A percentile compares a stretch with the other conserved stretches of the same genome.
Conservation (phyloP, 2,888 invertebrate species). For the Chydorus sphaericus region DNA sequence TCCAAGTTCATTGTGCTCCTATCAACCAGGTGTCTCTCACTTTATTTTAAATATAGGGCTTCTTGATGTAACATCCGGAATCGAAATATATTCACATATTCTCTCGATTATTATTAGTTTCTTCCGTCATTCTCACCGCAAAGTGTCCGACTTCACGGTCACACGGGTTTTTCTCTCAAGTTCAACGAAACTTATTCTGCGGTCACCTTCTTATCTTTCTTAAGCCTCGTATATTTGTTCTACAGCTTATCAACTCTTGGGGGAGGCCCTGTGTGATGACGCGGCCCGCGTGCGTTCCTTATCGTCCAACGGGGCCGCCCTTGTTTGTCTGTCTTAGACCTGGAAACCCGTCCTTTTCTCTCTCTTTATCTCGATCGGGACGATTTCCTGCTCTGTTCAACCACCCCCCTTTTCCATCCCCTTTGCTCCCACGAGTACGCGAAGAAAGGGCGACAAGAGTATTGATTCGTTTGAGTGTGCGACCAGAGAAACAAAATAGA, state of each 20-base stretch:
- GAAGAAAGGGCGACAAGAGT: not conserved
- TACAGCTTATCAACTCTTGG: no score
- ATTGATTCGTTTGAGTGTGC: no score
- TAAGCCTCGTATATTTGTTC: no score
- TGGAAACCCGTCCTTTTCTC: not conserved
- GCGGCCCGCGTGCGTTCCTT: not conserved
- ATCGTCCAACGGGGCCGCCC: no score
- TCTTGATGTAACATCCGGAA: not conserved
- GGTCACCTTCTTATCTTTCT: no score
- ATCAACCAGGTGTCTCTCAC: not conserved
- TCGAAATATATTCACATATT: not conserved
- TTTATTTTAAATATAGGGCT: not conserved
- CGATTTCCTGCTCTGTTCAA: not conserved
- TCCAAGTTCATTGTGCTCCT: constrained; percentile 3
- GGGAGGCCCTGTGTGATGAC: no score
- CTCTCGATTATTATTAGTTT: not conserved
- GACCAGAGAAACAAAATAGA: no score
- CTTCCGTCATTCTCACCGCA: not conserved
- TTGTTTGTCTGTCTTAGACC: no score
- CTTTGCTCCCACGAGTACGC: not conserved
- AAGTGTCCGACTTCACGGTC: constrained; percentile 3
- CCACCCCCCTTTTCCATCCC: not conserved
- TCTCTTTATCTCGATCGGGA: not conserved
- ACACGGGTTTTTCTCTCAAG: no score
- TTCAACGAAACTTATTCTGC: no score